Evolutionary conservation across 2,888 invertebrate species (phyloP).

Genomic region (Lepas anatifera): DNA sequence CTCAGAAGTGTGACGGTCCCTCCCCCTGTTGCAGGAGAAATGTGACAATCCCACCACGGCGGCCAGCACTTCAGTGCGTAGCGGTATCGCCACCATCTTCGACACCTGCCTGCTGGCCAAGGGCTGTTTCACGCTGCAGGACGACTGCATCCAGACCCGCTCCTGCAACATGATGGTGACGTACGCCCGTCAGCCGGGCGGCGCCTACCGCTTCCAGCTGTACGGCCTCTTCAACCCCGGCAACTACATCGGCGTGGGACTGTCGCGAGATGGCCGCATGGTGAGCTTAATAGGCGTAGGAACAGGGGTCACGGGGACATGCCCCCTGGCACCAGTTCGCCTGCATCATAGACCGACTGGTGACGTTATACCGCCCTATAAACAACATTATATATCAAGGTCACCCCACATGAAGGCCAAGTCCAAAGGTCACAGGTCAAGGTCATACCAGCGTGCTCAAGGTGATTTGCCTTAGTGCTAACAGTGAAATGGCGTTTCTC

Average conservation of each 20-base stretch:
- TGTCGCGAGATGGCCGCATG: slow-evolving; percentile 23
- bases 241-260: slow-evolving; percentile 23
- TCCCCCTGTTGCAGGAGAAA: neutral
- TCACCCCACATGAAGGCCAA: too few species aligned
- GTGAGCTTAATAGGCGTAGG: too few species aligned
- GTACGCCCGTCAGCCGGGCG: slow-evolving; percentile 16
- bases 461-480: too few species aligned
- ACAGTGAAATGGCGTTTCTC: too few species aligned
- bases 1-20: too few species aligned
- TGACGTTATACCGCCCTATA: too few species aligned
- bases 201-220: slow-evolving; percentile 21
- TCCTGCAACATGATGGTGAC: slow-evolving; percentile 22
- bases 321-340: too few species aligned
- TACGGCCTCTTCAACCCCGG: slow-evolving; percentile 14
- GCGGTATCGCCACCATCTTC: neutral
- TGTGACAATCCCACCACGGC: neutral
- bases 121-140: neutral
- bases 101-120: neutral
- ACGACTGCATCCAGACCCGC: neutral
- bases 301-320: too few species aligned
- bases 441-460: too few species aligned
- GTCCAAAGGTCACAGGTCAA: too few species aligned
- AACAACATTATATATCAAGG: too few species aligned
- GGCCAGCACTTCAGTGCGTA: neutral
- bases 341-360: too few species aligned